phyloP scores from a whole-genome alignment of 37 sponge, comb jelly and placozoan genomes.

The Beroe ovata region DNA sequence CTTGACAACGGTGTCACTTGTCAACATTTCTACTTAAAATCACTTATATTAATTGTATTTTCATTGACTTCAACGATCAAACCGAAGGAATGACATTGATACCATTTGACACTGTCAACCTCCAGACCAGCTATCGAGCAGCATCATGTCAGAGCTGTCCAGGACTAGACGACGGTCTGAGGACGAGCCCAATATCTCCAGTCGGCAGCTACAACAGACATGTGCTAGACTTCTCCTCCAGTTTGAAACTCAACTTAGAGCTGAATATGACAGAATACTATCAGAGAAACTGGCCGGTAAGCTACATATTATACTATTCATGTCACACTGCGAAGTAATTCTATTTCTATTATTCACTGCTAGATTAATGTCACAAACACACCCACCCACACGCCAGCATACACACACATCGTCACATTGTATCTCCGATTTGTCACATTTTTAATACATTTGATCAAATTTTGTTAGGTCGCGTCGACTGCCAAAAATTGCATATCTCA shows the following conservation, averaged over 20 bases:
- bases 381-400: background rate
- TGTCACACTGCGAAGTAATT: too few species aligned
- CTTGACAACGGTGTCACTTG: background rate
- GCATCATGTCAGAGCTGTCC: slow-evolving; percentile 23
- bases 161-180: slow-evolving; percentile 1
- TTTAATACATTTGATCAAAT: too few species aligned
- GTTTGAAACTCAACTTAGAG: slow-evolving; percentile 16
- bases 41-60: too few species aligned
- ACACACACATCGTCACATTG: background rate
- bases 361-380: background rate
- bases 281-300: slow-evolving; percentile 16
- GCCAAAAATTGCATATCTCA: too few species aligned
- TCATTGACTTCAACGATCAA: too few species aligned
- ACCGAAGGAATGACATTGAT: too few species aligned
- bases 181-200: background rate
- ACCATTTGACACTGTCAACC: too few species aligned
- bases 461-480: too few species aligned
- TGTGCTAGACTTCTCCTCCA: slow-evolving; percentile 36
- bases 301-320: too few species aligned
- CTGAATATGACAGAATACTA: slow-evolving; percentile 28
- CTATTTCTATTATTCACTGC: background rate
- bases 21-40: too few species aligned
- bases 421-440: too few species aligned
- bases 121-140: slow-evolving; percentile 30
- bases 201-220: slow-evolving; percentile 26